A percentile compares a stretch with the other conserved stretches of the same genome.
Conservation (phyloP, 2,797 vertebrate species). For the Spheniscus humboldti region DNA sequence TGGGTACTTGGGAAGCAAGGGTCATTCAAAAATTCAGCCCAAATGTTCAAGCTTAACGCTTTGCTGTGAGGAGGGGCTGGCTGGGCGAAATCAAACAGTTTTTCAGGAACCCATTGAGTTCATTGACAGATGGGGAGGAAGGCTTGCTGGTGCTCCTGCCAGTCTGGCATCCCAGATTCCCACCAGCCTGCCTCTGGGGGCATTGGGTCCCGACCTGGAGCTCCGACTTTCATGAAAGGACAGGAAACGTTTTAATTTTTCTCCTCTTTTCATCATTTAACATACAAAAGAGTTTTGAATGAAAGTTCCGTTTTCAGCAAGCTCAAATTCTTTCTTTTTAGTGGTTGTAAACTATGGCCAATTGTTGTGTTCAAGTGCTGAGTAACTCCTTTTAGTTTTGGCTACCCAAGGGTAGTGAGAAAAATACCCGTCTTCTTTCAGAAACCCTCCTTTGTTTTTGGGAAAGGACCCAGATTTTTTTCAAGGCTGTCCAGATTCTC, state of each 20-base stretch:
- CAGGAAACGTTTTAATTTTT: neutral
- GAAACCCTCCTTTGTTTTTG: constrained; percentile 29
- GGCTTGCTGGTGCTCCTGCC: neutral
- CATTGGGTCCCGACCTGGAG: neutral
- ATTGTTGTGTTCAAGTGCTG: neutral
- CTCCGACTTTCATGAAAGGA: neutral
- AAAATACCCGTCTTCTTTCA: constrained; percentile 13
- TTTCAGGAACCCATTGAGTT: neutral
- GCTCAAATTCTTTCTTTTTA: constrained; percentile 12
- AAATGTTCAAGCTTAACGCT: neutral
- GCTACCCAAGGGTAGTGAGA: neutral
- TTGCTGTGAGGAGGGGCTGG: neutral
- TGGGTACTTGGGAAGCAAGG: neutral
- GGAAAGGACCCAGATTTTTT: constrained; percentile 2
- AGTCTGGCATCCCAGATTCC: neutral
- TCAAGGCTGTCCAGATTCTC: neutral
- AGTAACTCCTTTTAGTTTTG: constrained; percentile 33
- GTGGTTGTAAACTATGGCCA: neutral
- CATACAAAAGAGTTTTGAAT: neutral
- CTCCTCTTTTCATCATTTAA: neutral
- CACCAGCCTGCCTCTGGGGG: neutral
- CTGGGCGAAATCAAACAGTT: neutral
- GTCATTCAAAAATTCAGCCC: neutral
- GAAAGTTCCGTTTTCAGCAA: neutral
- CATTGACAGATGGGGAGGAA: neutral